These are phyloP conservation scores for Physocephala rufipes DNA, from an alignment of 2,888 invertebrate species.

Conservation along the genomic window DNA sequence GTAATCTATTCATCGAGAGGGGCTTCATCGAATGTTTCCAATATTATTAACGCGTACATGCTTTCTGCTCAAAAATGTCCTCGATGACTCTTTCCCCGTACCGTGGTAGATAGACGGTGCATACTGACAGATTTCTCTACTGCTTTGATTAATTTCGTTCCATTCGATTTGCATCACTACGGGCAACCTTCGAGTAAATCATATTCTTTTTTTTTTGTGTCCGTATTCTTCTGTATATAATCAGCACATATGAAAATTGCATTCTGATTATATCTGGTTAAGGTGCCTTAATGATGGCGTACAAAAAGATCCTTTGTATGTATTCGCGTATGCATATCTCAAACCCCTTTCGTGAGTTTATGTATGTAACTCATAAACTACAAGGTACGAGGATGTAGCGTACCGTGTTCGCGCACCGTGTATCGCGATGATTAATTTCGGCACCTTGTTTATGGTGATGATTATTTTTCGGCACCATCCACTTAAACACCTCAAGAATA, in stretches of 20 bases:
- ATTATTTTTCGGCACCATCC: conserved; percentile 24
- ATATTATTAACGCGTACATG: neutral
- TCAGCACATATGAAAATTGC: conserved; percentile 52
- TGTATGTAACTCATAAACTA: conserved; percentile 49
- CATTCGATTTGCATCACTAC: conserved; percentile 18
- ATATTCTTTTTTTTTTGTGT: too few species aligned
- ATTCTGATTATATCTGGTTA: conserved; percentile 55
- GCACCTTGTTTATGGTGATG: conserved; percentile 47
- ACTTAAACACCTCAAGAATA: conserved; percentile 34
- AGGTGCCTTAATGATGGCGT: conserved; percentile 59
- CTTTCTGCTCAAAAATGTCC: neutral
- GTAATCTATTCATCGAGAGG: too few species aligned
- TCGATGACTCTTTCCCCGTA: too few species aligned
- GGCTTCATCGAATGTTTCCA: neutral
- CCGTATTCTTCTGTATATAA: conserved; percentile 41
- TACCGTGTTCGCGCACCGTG: conserved; percentile 21
- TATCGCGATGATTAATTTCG: conserved; percentile 33
- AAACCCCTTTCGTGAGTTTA: too few species aligned
- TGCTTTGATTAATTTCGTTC: conserved; percentile 14
- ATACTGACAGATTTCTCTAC: neutral
- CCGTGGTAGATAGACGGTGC: neutral
- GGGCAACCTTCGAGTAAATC: conserved; percentile 17
- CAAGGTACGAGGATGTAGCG: too few species aligned
- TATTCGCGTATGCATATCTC: too few species aligned
- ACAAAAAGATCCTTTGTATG: too few species aligned